Percentiles rank a stretch among this genome's conserved stretches.
phyloP scores from a whole-genome alignment of 2,888 invertebrate species.

The Caenorhabditis becei region DNA sequence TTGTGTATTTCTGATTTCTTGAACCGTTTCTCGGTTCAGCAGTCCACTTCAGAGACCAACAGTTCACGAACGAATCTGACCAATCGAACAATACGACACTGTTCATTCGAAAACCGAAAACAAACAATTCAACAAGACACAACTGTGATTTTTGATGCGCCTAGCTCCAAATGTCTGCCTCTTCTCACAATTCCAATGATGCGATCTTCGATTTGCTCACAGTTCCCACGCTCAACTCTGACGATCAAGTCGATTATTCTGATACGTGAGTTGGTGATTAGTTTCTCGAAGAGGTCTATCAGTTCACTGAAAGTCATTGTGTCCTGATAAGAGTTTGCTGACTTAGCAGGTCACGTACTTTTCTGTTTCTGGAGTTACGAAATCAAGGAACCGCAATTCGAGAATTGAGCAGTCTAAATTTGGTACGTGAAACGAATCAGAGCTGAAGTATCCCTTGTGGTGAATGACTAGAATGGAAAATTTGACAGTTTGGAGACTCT shows the following conservation, averaged over 20 bases:
- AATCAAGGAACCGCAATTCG: conserved; percentile 5
- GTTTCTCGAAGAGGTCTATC: conserved; percentile 14
- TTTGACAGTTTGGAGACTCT: not conserved
- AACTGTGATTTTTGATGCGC: not conserved
- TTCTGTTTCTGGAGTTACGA: conserved; percentile 1
- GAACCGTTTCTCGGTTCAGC: not conserved
- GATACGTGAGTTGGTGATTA: conserved; percentile 14
- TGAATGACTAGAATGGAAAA: not conserved
- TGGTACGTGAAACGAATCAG: not conserved
- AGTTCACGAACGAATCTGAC: not conserved
- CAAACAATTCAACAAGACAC: not conserved
- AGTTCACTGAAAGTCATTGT: conserved; percentile 14
- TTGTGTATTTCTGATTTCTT: not conserved
- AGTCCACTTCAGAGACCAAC: not conserved
- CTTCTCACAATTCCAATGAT: not conserved
- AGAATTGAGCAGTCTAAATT: not conserved
- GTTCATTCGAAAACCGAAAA: too few species aligned
- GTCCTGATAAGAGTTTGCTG: not conserved
- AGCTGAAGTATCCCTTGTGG: not conserved
- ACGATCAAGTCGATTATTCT: conserved; percentile 4
- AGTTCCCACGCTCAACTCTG: not conserved
- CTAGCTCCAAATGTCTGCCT: not conserved
- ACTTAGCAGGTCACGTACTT: not conserved
- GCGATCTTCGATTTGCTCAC: not conserved
- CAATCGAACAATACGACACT: not conserved